Evolutionary conservation across 2,797 vertebrate genomes (phyloP), one percentile per base, ranked within the genome.

Genomic region (Micropoecilia bifurca): DNA sequence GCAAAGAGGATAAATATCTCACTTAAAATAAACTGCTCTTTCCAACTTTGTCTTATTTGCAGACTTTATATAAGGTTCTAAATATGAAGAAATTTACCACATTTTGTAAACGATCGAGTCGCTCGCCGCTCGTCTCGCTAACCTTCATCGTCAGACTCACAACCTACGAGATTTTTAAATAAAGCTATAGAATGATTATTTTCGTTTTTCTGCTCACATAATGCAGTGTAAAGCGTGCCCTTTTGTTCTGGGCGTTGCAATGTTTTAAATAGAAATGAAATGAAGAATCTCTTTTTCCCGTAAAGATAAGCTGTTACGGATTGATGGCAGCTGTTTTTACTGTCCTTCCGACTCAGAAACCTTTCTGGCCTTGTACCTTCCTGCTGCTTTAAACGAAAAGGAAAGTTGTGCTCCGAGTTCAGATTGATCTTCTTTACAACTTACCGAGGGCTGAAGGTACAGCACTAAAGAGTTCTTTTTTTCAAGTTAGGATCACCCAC

Each of bases 371-470:
- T 77, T 59, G 69, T 75, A 78, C n/a, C 55, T 74, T 73, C 25
- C 53, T 80, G 55, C 88, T 90, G 77, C 85, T 88, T 89, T 92
- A 86, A 90, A 88, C 6, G 46, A n/a, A 71, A 85, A 61, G 69
- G 66, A 73, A 85, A 87, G 85, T 50, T 55, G 82, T 71, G 73
- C 74, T 71, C 72, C 73, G 87, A 73, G 85, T 78, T 76, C 28
- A 89, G 87, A 91, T 90, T 91, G 90, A 93, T 94, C 83, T 89
- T 85, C 79, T 86, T 92, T 89, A 87, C 84, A 86, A 87, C 80
- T 79, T 83, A 75, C 81, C 75, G 63, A 84, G 85, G 73, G 87
- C 90, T 83, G 71, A 91, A 80, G 76, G 75, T 84, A 83, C 7
- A 36, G 81, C 73, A 79, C 59, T 36, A 39, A 73, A 73, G 74